Evolutionary conservation across 1,140 invertebrate species (phyloP).

Genomic region (Solenopsis fugax): DNA sequence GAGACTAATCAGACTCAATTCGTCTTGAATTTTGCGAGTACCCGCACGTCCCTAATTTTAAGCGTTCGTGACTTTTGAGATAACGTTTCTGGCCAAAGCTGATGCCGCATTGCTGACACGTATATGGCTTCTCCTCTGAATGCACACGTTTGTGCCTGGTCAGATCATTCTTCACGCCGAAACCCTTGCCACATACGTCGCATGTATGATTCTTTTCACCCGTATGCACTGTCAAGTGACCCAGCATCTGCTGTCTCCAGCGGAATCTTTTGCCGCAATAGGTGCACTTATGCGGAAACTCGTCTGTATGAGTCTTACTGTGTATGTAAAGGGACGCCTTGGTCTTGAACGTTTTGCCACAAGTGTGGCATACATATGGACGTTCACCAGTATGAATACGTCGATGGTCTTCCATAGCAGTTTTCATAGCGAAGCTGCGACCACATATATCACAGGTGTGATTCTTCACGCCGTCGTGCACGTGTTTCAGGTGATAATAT

Average conservation of each 20-base stretch:
- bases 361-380: conserved; percentile 89
- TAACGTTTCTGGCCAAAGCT: conserved; percentile 88
- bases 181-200: conserved; percentile 86
- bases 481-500: conserved; percentile 68
- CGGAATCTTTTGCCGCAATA: conserved; percentile 86
- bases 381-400: conserved; percentile 89
- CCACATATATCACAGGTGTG: conserved; percentile 84
- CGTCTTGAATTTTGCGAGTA: background rate
- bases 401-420: conserved; percentile 88
- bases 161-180: conserved; percentile 86
- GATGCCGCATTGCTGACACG: conserved; percentile 86
- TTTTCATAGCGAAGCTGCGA: conserved; percentile 86
- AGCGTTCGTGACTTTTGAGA: conserved; percentile 84
- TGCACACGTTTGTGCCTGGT: conserved; percentile 87
- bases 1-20: background rate
- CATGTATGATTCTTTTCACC: conserved; percentile 86
- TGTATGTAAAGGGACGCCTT: conserved; percentile 88
- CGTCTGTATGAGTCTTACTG: conserved; percentile 85
- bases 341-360: conserved; percentile 87
- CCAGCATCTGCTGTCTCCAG: conserved; percentile 85
- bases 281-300: conserved; percentile 85
- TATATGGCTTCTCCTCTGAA: conserved; percentile 86
- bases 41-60: conserved; percentile 20
- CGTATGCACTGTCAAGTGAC: conserved; percentile 86
- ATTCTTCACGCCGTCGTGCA: conserved; percentile 81